Evolutionary conservation across 2,888 invertebrate species (phyloP).

Genomic region (Plebejus melissa): DNA sequence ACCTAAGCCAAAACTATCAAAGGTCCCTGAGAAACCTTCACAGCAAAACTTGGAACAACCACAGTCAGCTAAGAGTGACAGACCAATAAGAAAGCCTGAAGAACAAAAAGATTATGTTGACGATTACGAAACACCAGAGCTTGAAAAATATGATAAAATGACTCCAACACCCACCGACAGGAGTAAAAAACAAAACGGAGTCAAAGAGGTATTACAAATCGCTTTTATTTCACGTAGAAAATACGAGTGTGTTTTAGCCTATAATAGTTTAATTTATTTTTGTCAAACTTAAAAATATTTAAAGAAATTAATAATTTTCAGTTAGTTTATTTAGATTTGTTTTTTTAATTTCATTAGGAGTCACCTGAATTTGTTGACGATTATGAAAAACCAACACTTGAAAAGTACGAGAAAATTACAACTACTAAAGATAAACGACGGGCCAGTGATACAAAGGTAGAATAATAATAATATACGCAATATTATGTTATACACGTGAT

Average conservation of each 20-base stretch:
- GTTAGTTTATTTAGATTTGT: slow-evolving; percentile 42
- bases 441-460: slow-evolving; percentile 65
- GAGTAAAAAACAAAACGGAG: slow-evolving; percentile 67
- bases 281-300: too few relatives aligned
- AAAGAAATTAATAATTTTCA: slow-evolving; percentile 37
- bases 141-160: slow-evolving; percentile 83
- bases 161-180: slow-evolving; percentile 65
- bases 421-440: slow-evolving; percentile 66
- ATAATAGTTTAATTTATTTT: too few relatives aligned
- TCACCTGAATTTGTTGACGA: slow-evolving; percentile 80
- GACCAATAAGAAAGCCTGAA: slow-evolving; percentile 59
- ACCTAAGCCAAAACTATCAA: slow-evolving; percentile 64
- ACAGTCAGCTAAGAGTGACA: slow-evolving; percentile 62
- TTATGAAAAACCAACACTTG: slow-evolving; percentile 85
- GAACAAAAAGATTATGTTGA: slow-evolving; percentile 79
- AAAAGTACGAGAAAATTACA: slow-evolving; percentile 81
- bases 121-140: slow-evolving; percentile 86
- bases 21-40: slow-evolving; percentile 57
- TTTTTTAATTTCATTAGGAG: slow-evolving; percentile 47
- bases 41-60: slow-evolving; percentile 62
- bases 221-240: neutral
- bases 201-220: slow-evolving; percentile 55
- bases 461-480: slow-evolving; percentile 20
- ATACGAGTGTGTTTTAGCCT: neutral
- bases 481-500: neutral